These are phyloP conservation scores for Epirrhoe tristata DNA, from an alignment of 2,888 invertebrate genomes.

Conservation along the genomic window DNA sequence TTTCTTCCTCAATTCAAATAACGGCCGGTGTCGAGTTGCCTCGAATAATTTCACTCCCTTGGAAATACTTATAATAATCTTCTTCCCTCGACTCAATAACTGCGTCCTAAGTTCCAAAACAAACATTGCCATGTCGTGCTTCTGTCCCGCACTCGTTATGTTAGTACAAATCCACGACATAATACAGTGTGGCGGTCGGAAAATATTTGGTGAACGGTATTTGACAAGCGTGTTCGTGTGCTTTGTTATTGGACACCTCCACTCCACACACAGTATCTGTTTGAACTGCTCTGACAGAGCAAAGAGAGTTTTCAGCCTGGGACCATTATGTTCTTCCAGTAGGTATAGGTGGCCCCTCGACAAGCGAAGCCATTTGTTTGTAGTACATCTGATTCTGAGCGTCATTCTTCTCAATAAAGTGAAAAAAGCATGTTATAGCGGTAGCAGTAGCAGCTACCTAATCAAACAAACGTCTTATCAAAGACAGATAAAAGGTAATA, in stretches of 20 bases:
- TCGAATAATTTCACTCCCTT: constrained; percentile 27
- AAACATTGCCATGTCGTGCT: constrained; percentile 67
- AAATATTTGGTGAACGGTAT: constrained; percentile 81
- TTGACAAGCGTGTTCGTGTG: constrained; percentile 82
- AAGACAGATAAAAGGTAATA: constrained; percentile 62
- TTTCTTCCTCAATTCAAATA: constrained; percentile 54
- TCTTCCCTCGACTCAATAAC: constrained; percentile 29
- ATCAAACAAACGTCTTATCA: constrained; percentile 62
- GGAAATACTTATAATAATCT: constrained; percentile 33
- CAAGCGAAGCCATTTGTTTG: constrained; percentile 56
- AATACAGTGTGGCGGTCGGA: constrained; percentile 73
- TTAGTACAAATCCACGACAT: constrained; percentile 77
- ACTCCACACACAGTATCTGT: constrained; percentile 75
- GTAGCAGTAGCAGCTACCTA: constrained; percentile 57
- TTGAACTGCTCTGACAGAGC: constrained; percentile 70
- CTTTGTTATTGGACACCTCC: constrained; percentile 82
- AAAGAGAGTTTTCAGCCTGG: constrained; percentile 59
- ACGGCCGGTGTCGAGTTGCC: constrained; percentile 36
- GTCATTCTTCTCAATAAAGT: constrained; percentile 32
- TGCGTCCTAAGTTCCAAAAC: constrained; percentile 65
- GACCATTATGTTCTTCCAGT: constrained; percentile 16
- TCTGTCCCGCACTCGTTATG: constrained; percentile 67
- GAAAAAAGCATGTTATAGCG: constrained; percentile 46
- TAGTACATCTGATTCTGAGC: constrained; percentile 56
- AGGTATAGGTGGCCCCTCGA: constrained; percentile 49